Percentiles rank a stretch among this genome's conserved stretches.
Evolutionary conservation across 2,797 vertebrate genomes (phyloP).

Genomic region (Manis crassicaudata): DNA sequence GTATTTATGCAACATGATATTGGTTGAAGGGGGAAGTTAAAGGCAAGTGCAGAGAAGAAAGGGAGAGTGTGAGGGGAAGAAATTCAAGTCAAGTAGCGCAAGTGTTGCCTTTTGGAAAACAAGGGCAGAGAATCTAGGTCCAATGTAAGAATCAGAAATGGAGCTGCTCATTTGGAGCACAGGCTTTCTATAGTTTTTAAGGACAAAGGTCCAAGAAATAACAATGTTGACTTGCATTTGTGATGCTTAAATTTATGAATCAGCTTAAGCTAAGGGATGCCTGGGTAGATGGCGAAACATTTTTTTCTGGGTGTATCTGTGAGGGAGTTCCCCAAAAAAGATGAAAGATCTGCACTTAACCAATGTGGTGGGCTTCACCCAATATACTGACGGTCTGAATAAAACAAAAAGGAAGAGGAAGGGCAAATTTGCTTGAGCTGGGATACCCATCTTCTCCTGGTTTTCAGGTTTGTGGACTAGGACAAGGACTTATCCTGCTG

Average conservation of each 20-base stretch:
- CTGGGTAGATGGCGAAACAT: not conserved
- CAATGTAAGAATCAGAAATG: not conserved
- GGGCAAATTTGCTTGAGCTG: not conserved
- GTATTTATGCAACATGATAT: not conserved
- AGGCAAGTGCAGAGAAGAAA: not conserved
- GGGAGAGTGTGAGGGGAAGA: not conserved
- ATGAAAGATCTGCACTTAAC: not conserved
- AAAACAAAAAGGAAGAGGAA: not conserved
- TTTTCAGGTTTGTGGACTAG: not conserved
- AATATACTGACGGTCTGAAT: not conserved
- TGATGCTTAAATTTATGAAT: not conserved
- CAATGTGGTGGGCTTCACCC: not conserved
- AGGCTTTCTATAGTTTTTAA: not conserved
- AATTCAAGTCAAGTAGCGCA: not conserved
- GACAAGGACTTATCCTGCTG: not conserved
- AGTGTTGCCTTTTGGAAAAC: not conserved
- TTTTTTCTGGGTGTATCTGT: not conserved
- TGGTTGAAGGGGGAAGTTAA: not conserved
- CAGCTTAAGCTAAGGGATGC: not conserved
- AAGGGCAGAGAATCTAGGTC: not conserved
- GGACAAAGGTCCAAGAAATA: not conserved
- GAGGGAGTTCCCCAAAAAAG: not conserved
- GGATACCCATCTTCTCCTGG: not conserved
- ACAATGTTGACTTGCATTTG: not conserved
- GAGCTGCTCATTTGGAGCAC: not conserved